phyloP scores from a whole-genome alignment of 2,113 vertebrate genomes.

The Ginglymostoma cirratum region DNA sequence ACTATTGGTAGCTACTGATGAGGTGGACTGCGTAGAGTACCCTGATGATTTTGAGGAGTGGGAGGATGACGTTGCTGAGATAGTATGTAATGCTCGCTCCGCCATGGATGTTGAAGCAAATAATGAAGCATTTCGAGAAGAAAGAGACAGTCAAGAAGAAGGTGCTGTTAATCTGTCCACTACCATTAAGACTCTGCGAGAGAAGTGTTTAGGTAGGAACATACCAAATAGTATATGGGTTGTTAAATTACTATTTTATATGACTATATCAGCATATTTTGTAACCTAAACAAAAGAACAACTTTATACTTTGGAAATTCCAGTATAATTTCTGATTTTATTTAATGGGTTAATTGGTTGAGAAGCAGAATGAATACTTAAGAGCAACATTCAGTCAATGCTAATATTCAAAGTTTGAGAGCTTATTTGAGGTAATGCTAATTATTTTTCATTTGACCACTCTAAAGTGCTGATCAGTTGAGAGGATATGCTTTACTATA shows the following conservation, averaged over 20 bases:
- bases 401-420: background rate
- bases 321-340: background rate
- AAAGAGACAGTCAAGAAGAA: slow-evolving; percentile 49
- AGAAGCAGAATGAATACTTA: background rate
- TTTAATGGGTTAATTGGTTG: background rate
- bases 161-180: slow-evolving; percentile 44
- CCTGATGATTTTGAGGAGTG: slow-evolving; percentile 67
- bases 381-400: background rate
- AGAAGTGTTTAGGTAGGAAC: slow-evolving; percentile 50
- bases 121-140: slow-evolving; percentile 48
- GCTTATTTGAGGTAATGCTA: background rate
- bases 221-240: background rate
- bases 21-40: slow-evolving; percentile 50
- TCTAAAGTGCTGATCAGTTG: background rate
- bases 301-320: background rate
- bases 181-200: slow-evolving; percentile 53
- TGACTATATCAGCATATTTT: background rate
- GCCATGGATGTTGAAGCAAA: slow-evolving; percentile 42
- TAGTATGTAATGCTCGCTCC: slow-evolving; percentile 43
- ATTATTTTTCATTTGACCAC: background rate
- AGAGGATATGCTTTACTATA: background rate
- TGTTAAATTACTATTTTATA: background rate
- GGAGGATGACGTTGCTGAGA: slow-evolving; percentile 44
- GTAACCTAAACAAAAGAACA: background rate
- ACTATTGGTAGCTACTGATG: slow-evolving; percentile 40